Evolutionary conservation across 2,113 vertebrate species (phyloP).

Genomic region (Etia nguti): DNA sequence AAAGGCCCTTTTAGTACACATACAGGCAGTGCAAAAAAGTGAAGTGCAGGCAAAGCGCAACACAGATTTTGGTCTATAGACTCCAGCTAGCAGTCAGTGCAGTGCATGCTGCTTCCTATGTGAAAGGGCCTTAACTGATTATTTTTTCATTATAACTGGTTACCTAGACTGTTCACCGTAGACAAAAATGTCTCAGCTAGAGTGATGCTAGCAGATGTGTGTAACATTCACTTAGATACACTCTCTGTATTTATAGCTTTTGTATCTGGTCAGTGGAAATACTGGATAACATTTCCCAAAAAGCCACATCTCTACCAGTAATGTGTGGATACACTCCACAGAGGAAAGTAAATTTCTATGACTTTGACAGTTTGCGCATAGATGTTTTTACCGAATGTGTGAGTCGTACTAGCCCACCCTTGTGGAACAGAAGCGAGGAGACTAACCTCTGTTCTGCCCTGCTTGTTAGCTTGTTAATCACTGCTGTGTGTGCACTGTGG

Average conservation of each 20-base stretch:
- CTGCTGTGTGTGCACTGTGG: neutral
- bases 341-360: neutral
- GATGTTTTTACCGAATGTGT: neutral
- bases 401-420: neutral
- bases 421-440: neutral
- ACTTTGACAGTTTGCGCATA: neutral
- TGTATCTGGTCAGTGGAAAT: neutral
- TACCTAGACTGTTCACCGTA: fast-evolving
- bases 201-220: neutral
- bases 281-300: neutral
- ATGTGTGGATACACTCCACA: neutral
- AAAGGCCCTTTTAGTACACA: neutral
- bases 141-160: neutral
- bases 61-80: neutral
- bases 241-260: neutral
- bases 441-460: neutral
- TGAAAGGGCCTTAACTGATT: neutral
- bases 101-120: neutral
- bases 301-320: neutral
- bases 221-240: neutral
- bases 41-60: neutral
- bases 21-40: neutral
- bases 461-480: neutral
- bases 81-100: neutral
- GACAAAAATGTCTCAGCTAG: neutral